phyloP scores from a whole-genome alignment of 2,888 invertebrate species.

The Ptilodon capucinus region DNA sequence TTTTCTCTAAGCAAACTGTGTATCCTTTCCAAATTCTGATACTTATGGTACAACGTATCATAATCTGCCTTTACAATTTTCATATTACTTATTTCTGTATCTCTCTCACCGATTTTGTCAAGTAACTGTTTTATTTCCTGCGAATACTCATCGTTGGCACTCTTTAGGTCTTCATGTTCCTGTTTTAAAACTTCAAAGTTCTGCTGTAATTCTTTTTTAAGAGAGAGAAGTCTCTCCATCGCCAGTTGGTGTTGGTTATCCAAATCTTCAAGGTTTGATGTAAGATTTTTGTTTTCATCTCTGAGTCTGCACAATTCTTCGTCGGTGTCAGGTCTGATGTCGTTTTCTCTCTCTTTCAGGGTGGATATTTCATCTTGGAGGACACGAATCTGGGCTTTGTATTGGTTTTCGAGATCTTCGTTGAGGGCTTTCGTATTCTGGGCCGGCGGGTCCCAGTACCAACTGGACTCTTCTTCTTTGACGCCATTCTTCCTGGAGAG shows the following conservation, averaged over 20 bases:
- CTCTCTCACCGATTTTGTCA: slow-evolving; percentile 69
- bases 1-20: slow-evolving; percentile 70
- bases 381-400: slow-evolving; percentile 61
- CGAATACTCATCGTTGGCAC: slow-evolving; percentile 69
- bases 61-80: slow-evolving; percentile 54
- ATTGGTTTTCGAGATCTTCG: slow-evolving; percentile 47
- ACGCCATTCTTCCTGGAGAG: slow-evolving; percentile 68
- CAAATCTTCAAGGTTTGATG: slow-evolving; percentile 85
- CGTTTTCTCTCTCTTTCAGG: slow-evolving; percentile 59
- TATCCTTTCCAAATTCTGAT: slow-evolving; percentile 74
- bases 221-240: slow-evolving; percentile 80
- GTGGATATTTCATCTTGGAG: slow-evolving; percentile 69
- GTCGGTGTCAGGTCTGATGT: slow-evolving; percentile 46
- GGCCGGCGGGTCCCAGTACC: slow-evolving; percentile 80
- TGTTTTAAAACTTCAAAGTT: slow-evolving; percentile 76
- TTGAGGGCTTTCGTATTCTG: slow-evolving; percentile 41
- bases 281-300: slow-evolving; percentile 82
- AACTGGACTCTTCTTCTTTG: slow-evolving; percentile 73
- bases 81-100: slow-evolving; percentile 60
- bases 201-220: slow-evolving; percentile 79
- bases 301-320: slow-evolving; percentile 77
- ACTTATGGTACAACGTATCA: slow-evolving; percentile 71
- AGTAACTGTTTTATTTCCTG: slow-evolving; percentile 68
- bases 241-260: slow-evolving; percentile 89
- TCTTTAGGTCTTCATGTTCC: slow-evolving; percentile 73